Percentiles rank a stretch among this genome's conserved stretches.
These are phyloP conservation scores for Amblyteles armatorius DNA, from an alignment of 2,888 invertebrate genomes.

Conservation along the genomic window DNA sequence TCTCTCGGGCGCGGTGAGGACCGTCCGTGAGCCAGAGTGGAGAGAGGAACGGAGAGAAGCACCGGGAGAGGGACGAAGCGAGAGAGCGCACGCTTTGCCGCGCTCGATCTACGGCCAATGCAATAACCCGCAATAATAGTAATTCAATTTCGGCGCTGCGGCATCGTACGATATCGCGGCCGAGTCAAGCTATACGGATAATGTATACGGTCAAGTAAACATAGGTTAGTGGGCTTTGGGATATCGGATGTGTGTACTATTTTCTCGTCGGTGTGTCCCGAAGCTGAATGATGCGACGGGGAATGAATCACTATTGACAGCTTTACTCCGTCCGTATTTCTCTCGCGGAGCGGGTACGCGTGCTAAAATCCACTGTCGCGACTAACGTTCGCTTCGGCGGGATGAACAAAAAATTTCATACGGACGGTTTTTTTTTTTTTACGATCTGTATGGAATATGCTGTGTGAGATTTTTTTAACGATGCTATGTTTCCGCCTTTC, in stretches of 20 bases:
- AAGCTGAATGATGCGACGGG: constrained; percentile 20
- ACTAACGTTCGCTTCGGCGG: not conserved
- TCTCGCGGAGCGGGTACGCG: not conserved
- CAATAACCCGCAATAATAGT: constrained; percentile 80
- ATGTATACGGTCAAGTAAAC: constrained; percentile 18
- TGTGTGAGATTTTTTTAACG: no score
- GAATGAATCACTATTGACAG: constrained; percentile 53
- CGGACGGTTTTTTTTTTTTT: constrained; percentile 26
- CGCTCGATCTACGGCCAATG: constrained; percentile 73
- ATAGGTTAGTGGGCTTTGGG: constrained; percentile 56
- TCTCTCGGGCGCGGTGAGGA: constrained; percentile 69
- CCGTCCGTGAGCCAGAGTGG: constrained; percentile 6
- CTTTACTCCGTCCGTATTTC: constrained; percentile 30
- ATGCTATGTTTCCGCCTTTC: no score
- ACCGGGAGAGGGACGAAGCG: constrained; percentile 2
- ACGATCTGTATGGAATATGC: no score
- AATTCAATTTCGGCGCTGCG: constrained; percentile 69
- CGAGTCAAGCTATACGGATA: constrained; percentile 38
- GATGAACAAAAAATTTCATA: not conserved
- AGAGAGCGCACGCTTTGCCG: constrained; percentile 62
- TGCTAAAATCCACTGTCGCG: not conserved
- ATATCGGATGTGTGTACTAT: constrained; percentile 35
- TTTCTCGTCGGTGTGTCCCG: not conserved
- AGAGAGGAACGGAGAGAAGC: not conserved
- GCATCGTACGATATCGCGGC: constrained; percentile 64